Percentiles rank a stretch among this genome's conserved stretches.
These are phyloP conservation scores for Sclerurus mexicanus DNA, from an alignment of 2,113 vertebrate species.

Conservation along the genomic window DNA sequence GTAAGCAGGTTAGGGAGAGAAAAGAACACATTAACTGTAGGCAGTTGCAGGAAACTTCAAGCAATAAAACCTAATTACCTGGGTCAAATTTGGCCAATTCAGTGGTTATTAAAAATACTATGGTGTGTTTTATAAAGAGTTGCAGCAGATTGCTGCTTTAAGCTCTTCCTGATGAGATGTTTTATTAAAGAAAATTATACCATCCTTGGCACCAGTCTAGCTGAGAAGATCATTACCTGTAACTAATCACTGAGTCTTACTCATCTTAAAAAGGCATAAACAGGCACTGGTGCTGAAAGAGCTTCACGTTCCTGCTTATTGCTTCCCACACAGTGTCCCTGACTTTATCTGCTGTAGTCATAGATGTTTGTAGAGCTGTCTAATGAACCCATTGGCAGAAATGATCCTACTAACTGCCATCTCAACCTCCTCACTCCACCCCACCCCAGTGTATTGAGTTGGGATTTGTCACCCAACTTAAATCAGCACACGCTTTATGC, in stretches of 20 bases:
- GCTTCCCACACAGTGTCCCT: neutral
- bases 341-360: neutral
- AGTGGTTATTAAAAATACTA: neutral
- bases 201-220: neutral
- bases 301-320: neutral
- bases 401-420: neutral
- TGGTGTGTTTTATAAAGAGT: neutral
- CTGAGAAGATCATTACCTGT: neutral
- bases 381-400: neutral
- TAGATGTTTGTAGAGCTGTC: neutral
- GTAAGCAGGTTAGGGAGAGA: neutral
- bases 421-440: neutral
- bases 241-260: neutral
- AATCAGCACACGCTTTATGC: accelerated
- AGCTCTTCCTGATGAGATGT: neutral
- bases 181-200: neutral
- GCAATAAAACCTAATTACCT: neutral
- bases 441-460: neutral
- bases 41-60: neutral
- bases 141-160: neutral
- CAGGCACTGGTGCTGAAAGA: neutral
- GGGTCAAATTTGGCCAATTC: neutral
- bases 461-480: neutral
- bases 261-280: neutral
- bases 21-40: neutral